Conservation (phyloP, 2,888 invertebrate genomes). For the Limnephilus rhombicus region DNA sequence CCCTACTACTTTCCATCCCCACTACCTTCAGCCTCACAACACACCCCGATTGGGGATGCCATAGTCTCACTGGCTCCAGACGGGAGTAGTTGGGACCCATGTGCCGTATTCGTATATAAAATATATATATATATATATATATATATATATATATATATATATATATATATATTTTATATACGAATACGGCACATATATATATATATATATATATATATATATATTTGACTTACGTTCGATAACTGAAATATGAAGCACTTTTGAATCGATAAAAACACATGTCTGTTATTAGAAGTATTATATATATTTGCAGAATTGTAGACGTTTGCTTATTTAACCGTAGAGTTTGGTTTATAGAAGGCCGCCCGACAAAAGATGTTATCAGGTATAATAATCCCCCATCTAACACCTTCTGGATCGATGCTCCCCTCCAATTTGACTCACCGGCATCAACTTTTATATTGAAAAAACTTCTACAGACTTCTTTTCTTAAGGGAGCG, state of each 20-base stretch:
- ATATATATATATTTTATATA: too few relatives aligned
- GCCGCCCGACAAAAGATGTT: neutral
- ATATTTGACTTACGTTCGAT: neutral
- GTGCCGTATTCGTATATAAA: too few relatives aligned
- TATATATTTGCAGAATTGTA: neutral
- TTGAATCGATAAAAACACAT: neutral
- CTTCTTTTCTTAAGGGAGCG: constrained; percentile 28
- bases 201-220: too few relatives aligned
- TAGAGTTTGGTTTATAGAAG: neutral
- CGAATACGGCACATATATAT: too few relatives aligned
- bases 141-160: too few relatives aligned
- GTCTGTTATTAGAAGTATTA: neutral
- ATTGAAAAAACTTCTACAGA: constrained; percentile 59
- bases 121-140: too few relatives aligned
- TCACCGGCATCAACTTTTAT: constrained; percentile 57
- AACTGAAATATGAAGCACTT: neutral
- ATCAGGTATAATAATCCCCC: neutral
- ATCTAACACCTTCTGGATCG: neutral
- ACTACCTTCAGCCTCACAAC: too few relatives aligned
- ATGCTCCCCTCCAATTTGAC: constrained; percentile 46
- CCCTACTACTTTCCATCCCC: too few relatives aligned
- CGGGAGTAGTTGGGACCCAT: too few relatives aligned
- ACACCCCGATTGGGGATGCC: too few relatives aligned
- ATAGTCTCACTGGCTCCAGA: too few relatives aligned
- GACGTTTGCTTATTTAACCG: neutral